phyloP scores from a whole-genome alignment of 64 coral and sea anemone species.

The Porites australiensis region DNA sequence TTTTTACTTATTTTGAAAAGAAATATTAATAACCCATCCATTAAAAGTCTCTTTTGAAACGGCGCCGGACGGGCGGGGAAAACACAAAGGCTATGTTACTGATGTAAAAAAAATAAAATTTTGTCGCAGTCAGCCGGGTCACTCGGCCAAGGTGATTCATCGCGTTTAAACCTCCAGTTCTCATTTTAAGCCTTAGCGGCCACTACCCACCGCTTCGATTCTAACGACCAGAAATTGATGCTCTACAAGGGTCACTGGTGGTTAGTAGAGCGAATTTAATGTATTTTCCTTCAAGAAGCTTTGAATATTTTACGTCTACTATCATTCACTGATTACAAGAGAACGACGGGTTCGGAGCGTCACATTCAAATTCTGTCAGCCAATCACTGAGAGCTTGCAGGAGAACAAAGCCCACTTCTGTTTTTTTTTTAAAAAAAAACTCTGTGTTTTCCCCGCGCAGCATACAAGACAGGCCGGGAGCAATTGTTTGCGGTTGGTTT shows the following conservation, averaged over 20 bases:
- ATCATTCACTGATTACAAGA: not conserved
- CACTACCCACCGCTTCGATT: too few relatives aligned
- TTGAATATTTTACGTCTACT: not conserved
- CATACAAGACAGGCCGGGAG: not conserved
- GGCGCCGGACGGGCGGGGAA: slow-evolving; percentile 17
- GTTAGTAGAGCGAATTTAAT: not conserved
- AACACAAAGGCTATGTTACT: slow-evolving; percentile 1
- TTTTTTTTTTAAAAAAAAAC: not conserved
- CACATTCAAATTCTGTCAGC: not conserved
- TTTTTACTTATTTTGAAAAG: not conserved
- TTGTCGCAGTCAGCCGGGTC: not conserved
- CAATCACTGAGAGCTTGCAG: not conserved
- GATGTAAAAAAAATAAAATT: slow-evolving; percentile 4
- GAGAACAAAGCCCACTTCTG: not conserved
- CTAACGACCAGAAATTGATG: too few relatives aligned
- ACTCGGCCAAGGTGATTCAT: not conserved
- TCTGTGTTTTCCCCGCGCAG: not conserved
- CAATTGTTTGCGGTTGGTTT: slow-evolving; percentile 32
- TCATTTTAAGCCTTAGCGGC: too few relatives aligned
- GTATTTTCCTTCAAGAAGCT: not conserved
- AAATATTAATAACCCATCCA: slow-evolving; percentile 11
- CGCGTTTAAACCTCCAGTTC: too few relatives aligned
- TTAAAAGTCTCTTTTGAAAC: slow-evolving; percentile 27
- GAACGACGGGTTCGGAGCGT: not conserved
- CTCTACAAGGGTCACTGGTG: not conserved